A percentile compares a stretch with the other conserved stretches of the same genome.
Evolutionary conservation across 2,888 invertebrate genomes (phyloP).

Genomic region (Cerceris rybyensis): DNA sequence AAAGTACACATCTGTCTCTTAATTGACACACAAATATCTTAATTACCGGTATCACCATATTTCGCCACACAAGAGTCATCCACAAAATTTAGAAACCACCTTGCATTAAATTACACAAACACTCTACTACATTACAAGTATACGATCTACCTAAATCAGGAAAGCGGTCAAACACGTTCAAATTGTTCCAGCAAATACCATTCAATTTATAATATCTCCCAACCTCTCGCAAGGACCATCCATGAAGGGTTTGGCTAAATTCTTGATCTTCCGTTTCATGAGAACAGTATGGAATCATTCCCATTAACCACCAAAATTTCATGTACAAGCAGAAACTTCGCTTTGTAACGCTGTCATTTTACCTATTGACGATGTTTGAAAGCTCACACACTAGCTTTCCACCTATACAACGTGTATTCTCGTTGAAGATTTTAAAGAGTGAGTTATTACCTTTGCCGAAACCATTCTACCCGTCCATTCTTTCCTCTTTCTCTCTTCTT

Average conservation of each 20-base stretch:
- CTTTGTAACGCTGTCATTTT: background rate
- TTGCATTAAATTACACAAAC: too few relatives aligned
- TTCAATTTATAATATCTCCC: background rate
- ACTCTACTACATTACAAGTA: too few relatives aligned
- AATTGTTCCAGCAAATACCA: background rate
- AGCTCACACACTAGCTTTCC: background rate
- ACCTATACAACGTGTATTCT: background rate
- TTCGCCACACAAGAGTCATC: too few relatives aligned
- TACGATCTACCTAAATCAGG: too few relatives aligned
- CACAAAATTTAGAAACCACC: too few relatives aligned
- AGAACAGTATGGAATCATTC: background rate
- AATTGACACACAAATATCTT: too few relatives aligned
- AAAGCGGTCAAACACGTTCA: too few relatives aligned
- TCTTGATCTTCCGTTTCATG: background rate
- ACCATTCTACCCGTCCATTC: background rate
- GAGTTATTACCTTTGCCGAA: background rate
- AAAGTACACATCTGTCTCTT: too few relatives aligned
- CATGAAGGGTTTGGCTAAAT: background rate
- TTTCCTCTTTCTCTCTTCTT: background rate
- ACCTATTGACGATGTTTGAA: background rate
- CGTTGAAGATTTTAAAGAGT: conserved; percentile 2
- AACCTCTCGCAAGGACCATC: background rate
- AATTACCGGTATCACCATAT: too few relatives aligned
- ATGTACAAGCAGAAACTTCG: background rate
- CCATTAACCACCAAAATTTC: background rate